Evolutionary conservation across 2,888 invertebrate genomes (phyloP).

Genomic region (Limnephilus rhombicus): DNA sequence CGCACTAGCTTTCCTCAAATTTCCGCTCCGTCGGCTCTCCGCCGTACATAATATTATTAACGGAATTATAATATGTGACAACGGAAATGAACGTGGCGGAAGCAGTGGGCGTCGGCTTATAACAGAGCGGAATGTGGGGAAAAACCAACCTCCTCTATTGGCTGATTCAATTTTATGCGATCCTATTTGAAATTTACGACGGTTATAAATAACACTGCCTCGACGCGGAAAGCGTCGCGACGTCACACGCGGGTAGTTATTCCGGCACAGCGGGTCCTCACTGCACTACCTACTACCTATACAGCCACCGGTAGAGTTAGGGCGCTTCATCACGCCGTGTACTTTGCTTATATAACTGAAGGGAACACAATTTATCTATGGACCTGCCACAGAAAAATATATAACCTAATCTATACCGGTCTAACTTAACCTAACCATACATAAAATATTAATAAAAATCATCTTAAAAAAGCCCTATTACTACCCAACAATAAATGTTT

Average conservation of each 20-base stretch:
- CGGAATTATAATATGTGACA: not conserved
- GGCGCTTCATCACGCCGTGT: not conserved
- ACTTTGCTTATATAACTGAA: not conserved
- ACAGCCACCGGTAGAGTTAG: not conserved
- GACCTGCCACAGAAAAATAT: too few relatives aligned
- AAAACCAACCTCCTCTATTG: constrained; percentile 1
- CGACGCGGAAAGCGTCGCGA: not conserved
- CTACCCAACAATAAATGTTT: too few relatives aligned
- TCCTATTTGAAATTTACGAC: constrained; percentile 26
- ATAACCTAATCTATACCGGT: too few relatives aligned
- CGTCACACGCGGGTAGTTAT: constrained; percentile 28
- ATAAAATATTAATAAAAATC: too few relatives aligned
- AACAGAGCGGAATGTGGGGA: not conserved
- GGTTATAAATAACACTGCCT: not conserved
- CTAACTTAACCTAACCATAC: too few relatives aligned
- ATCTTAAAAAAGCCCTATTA: too few relatives aligned
- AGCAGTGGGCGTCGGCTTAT: constrained; percentile 1
- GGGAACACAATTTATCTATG: not conserved
- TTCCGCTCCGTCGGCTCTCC: not conserved
- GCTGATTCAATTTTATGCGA: constrained; percentile 26
- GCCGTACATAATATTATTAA: not conserved
- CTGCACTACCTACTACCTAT: not conserved
- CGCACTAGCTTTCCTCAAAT: not conserved
- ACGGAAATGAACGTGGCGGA: not conserved
- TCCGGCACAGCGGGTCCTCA: not conserved